Base-by-base conservation (phyloP, 2,797 vertebrate species). In the Cirrhinus molitorella region DNA sequence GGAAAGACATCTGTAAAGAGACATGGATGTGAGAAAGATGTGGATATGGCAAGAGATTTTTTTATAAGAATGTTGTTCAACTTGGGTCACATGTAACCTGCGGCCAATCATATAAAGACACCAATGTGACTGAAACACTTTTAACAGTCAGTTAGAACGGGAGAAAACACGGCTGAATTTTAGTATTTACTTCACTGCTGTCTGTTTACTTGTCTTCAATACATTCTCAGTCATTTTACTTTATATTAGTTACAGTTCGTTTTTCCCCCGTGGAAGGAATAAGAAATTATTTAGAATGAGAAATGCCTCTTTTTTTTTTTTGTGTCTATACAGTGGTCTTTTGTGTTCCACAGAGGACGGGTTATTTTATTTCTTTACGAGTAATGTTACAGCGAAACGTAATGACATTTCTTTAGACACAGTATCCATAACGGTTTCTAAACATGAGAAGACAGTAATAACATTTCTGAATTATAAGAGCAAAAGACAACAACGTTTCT, bases 1-100 rank as follows among this genome's bases (percentile, higher is more conserved):
- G 96, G 91, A 97, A 98, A 12, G 98, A 97, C 98, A 99, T 99
- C 86, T 82, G 19, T 77, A 61, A 70, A 47, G 40, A 31, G 19
- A 59, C 37, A 59, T 57, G 10, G 23, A 28, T 2, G 16, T 28
- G 8, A 57, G 3, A 73, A 81, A 49, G 1, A 80, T 23, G 13
- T 45, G 4, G 25, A 59, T 12, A 17, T 10, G n/a, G 7, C 3
- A 31, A 19, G 37, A 40, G n/a, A n/a, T n/a, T n/a, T n/a, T n/a
- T n/a, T n/a, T n/a, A n/a, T n/a, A n/a, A 43, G 40, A 2, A 43
- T 43, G 40, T 10, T 43, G 12, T 10, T n/a, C 21, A 55, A n/a
- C 25, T 61, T 25, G 57, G 23, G 28, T 61, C 37, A 40, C 37
- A 40, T 40, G 37, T 40, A 8, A 40, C 37, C 37, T 43, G 40